A percentile compares a stretch with the other conserved stretches of the same genome.
phyloP scores from a whole-genome alignment of 2,888 invertebrate genomes.

The Chrysodeixis includens region DNA sequence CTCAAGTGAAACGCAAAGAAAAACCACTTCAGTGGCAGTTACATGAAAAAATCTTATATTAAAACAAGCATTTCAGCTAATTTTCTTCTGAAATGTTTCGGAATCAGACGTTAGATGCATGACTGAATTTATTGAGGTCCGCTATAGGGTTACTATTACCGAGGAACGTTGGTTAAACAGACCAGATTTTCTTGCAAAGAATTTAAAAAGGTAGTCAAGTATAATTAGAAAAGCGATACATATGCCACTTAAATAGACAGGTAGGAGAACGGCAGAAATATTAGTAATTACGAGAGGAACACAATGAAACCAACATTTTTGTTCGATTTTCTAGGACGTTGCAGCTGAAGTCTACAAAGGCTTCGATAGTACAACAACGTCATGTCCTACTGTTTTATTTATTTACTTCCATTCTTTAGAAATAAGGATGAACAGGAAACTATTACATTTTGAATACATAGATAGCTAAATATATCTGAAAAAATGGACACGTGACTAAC shows the following conservation, averaged over 20 bases:
- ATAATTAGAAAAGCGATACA: not conserved
- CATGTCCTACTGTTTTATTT: conserved; percentile 14
- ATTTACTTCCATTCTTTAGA: conserved; percentile 12
- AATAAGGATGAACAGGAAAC: conserved; percentile 1
- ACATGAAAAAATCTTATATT: conserved; percentile 2
- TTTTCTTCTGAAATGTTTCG: not conserved
- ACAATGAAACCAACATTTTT: not conserved
- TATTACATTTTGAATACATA: not conserved
- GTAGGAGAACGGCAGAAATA: not conserved
- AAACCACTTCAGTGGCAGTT: conserved; percentile 16
- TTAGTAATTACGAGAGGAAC: not conserved
- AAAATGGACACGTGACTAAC: not conserved
- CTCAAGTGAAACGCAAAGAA: conserved; percentile 59
- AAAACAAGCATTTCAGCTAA: not conserved
- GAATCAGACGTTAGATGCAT: conserved; percentile 10
- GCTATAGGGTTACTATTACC: conserved; percentile 12
- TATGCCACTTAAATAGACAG: not conserved
- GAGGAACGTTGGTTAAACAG: conserved; percentile 45
- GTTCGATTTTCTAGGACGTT: conserved; percentile 9
- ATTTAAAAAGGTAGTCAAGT: not conserved
- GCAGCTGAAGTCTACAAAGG: conserved; percentile 18
- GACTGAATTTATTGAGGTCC: not conserved
- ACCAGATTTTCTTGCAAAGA: conserved; percentile 24
- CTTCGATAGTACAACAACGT: conserved; percentile 16
- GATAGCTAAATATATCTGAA: not conserved